Evolutionary conservation across 2,797 vertebrate species (phyloP), one percentile per base, ranked within the genome.

Genomic region (Xenentodon cancila): DNA sequence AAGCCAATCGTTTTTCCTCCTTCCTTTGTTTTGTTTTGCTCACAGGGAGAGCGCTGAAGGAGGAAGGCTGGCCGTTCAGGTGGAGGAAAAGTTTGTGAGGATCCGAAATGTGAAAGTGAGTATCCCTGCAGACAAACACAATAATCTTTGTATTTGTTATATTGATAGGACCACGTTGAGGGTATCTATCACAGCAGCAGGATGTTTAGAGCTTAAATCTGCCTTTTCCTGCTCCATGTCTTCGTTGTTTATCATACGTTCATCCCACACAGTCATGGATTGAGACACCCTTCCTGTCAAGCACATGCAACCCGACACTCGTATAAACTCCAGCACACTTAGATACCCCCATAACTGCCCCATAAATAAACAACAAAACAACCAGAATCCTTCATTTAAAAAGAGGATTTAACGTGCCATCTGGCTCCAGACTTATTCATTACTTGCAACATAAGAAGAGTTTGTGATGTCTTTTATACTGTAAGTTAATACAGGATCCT

Each of bases 101-200:
- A 90, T 99, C 73, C 94, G 80, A 88, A 97, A 97, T 81, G 79
- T 93, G 69, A 99, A 98, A 95, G 98, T 99, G 91, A 88, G 92
- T 80, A 13, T 65, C 49, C 37, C 19, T 42, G 11, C n/a, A 32
- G 20, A 18, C 9, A 47, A 32, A 1, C 16, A 19, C 22, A 21
- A 9, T 4, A 19, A 12, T 12, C 63, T 19, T 17, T 16, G 7
- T 4, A n/a, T 34, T 63, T 58, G 9, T 47, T n/a, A 34, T 16
- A 16, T 22, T 46, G 15, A n/a, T 16, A 4, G 6, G 37, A 22
- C 32, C 40, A 22, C 45, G 59, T 42, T 32, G 42, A 68, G 50
- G 22, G 19, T 52, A 56, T 73, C 37, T 56, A 9, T 82, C 79
- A 70, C 58, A 71, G 62, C 58, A 62, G 78, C 86, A 86, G 93